These are phyloP conservation scores for Scaptomyza reducta DNA, from an alignment of 2,888 invertebrate genomes.

Conservation along the genomic window DNA sequence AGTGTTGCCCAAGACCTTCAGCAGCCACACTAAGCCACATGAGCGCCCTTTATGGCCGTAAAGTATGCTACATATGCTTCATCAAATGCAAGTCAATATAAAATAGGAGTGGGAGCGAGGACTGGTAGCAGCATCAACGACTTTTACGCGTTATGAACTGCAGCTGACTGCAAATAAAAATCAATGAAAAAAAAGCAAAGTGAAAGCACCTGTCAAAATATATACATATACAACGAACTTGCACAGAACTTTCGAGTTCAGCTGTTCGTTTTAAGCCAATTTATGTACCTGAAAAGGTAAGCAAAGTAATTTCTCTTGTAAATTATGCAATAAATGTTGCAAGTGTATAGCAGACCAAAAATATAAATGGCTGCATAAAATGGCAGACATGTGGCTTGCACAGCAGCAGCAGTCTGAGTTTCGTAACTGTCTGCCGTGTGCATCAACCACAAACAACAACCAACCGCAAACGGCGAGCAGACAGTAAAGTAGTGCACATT, in stretches of 20 bases:
- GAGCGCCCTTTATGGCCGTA: conserved; percentile 62
- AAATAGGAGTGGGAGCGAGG: conserved; percentile 11
- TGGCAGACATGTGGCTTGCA: conserved; percentile 24
- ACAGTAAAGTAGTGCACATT: conserved; percentile 9
- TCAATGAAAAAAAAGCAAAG: conserved; percentile 32
- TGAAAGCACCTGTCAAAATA: conserved; percentile 9
- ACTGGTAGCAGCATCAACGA: conserved; percentile 25
- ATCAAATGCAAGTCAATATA: conserved; percentile 69
- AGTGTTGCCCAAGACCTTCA: conserved; percentile 37
- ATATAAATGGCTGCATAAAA: conserved; percentile 21
- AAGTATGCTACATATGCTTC: conserved; percentile 67
- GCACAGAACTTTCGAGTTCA: conserved; percentile 20
- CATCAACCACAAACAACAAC: conserved; percentile 43
- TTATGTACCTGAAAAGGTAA: neutral
- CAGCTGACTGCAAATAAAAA: conserved; percentile 51
- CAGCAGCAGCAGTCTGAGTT: conserved; percentile 2
- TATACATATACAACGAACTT: conserved; percentile 14
- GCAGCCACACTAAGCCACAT: conserved; percentile 41
- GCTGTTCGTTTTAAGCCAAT: conserved; percentile 7
- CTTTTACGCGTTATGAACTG: conserved; percentile 42
- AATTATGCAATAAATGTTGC: conserved; percentile 1
- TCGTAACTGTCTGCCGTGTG: conserved; percentile 3
- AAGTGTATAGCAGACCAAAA: neutral
- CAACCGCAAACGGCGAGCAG: conserved; percentile 16
- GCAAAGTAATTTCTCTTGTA: neutral